These are phyloP conservation scores for Orcinus orca DNA, from an alignment of 2,113 vertebrate genomes.

Conservation along the genomic window DNA sequence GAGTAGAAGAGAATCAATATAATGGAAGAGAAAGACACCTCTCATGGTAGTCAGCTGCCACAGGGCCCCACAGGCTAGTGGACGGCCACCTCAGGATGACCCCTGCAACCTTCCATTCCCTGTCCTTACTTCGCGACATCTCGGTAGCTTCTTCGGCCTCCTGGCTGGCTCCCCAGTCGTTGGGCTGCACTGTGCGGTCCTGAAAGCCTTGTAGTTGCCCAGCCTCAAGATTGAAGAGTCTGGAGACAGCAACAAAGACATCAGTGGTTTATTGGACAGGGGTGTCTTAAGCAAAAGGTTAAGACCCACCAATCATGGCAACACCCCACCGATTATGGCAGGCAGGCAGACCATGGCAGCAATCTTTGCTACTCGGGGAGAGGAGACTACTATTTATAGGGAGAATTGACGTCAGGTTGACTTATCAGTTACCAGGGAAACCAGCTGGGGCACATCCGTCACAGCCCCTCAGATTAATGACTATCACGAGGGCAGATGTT, in stretches of 20 bases:
- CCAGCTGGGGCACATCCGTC: neutral
- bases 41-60: neutral
- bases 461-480: neutral
- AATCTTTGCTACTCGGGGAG: rapidly evolving
- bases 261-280: neutral
- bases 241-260: neutral
- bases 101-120: neutral
- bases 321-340: neutral
- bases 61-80: neutral
- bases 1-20: neutral
- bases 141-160: neutral
- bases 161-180: neutral
- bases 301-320: neutral
- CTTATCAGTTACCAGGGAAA: neutral
- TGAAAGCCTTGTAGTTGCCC: neutral
- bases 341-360: neutral
- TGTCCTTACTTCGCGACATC: neutral
- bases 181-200: neutral
- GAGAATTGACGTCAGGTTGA: neutral
- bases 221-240: neutral
- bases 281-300: neutral
- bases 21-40: neutral
- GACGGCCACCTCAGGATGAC: neutral
- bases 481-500: neutral
- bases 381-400: neutral